Evolutionary conservation across 2,797 vertebrate genomes (phyloP).

Genomic region (Synaphobranchus kaupii): DNA sequence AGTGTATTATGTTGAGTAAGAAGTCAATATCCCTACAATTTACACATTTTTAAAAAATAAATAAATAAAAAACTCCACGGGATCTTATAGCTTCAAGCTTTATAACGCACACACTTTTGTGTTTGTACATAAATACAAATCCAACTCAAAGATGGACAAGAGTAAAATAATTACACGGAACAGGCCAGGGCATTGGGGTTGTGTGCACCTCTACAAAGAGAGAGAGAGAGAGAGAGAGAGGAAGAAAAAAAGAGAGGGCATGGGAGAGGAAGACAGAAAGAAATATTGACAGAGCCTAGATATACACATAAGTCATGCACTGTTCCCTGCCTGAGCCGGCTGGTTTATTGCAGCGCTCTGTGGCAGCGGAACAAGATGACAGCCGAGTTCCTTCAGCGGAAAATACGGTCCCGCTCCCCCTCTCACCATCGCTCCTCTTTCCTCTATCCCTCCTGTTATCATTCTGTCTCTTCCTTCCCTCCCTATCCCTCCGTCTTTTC

Average conservation of each 20-base stretch:
- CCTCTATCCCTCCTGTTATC: constrained; percentile 43
- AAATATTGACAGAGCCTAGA: constrained; percentile 84
- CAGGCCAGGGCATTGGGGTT: neutral
- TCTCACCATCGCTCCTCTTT: constrained; percentile 53
- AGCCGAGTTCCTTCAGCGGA: constrained; percentile 81
- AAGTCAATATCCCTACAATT: neutral
- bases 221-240: constrained; percentile 40
- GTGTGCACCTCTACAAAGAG: constrained; percentile 17
- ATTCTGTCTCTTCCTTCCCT: constrained; percentile 58
- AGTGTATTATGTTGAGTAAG: neutral
- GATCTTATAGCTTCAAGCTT: neutral
- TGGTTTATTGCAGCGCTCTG: constrained; percentile 81
- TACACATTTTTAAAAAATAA: neutral
- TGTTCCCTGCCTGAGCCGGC: constrained; percentile 67
- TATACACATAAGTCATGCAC: constrained; percentile 82
- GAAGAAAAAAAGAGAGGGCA: constrained; percentile 50
- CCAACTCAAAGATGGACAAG: neutral
- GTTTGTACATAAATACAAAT: neutral
- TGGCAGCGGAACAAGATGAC: constrained; percentile 79
- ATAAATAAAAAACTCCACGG: neutral
- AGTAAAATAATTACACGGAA: neutral
- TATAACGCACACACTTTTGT: neutral
- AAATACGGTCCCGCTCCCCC: constrained; percentile 74
- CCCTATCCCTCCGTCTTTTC: constrained; percentile 67
- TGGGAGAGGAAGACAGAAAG: constrained; percentile 73